Percentiles rank a stretch among this genome's conserved stretches.
Conservation (phyloP, 1,140 invertebrate genomes). For the Drosophila lowei region DNA sequence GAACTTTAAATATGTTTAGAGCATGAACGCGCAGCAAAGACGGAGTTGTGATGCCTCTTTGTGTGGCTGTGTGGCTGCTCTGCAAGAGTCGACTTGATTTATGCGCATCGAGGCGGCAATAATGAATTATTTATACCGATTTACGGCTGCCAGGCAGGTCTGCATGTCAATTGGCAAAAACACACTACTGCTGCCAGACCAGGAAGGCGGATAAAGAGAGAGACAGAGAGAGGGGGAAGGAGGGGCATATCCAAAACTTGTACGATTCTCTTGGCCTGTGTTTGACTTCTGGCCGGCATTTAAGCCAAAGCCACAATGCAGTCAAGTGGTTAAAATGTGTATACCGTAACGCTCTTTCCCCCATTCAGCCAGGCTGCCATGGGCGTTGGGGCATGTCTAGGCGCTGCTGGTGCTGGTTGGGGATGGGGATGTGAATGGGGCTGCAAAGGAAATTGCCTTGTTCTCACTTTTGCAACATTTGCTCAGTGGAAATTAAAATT, state of each 20-base stretch:
- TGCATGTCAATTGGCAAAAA: constrained; percentile 72
- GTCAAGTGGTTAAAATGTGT: constrained; percentile 75
- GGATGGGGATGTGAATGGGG: too few relatives aligned
- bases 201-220: not conserved
- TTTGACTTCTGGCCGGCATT: constrained; percentile 67
- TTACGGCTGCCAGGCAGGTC: constrained; percentile 74
- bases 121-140: constrained; percentile 80
- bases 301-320: constrained; percentile 64
- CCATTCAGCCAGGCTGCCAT: not conserved
- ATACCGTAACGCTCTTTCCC: constrained; percentile 13
- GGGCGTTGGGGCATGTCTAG: constrained; percentile 3
- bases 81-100: constrained; percentile 52
- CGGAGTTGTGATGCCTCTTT: constrained; percentile 3
- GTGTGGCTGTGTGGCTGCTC: constrained; percentile 19
- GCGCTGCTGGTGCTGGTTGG: not conserved
- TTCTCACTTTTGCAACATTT: constrained; percentile 68
- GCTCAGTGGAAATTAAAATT: constrained; percentile 71
- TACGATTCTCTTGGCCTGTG: constrained; percentile 35
- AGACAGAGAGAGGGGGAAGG: not conserved
- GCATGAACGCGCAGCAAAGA: not conserved
- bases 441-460: constrained; percentile 60
- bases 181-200: constrained; percentile 32
- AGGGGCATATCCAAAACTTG: constrained; percentile 37
- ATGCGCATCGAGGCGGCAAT: constrained; percentile 79
- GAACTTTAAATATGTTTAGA: constrained; percentile 22